Base-by-base conservation (phyloP, 2,113 vertebrate genomes). In the Burhinus bistriatus region DNA sequence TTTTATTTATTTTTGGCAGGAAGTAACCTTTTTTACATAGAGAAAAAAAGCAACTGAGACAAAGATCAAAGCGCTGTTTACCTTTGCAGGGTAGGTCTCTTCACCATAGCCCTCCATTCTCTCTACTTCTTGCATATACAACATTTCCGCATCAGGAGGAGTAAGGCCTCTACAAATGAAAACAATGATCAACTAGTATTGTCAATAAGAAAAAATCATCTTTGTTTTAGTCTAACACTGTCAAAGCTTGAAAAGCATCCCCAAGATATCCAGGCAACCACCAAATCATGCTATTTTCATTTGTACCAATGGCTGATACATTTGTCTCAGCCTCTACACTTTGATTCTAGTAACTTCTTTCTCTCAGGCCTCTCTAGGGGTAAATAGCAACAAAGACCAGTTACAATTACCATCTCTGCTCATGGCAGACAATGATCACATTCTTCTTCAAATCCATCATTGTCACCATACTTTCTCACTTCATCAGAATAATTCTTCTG, bases 101-200 rank as follows among this genome's bases (percentile, higher is more conserved):
- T 99, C 99, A 19, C 99, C 99, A 21, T 99, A 99, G 57, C 99
- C 99, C 15, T 99, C 99, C 98, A 99, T 99, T 92, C 99, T 98
- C 98, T 99, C 99, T 58, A 99, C 99, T 93, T 99, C 99, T 97
- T 99, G 99, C 99, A 99, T 99, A 97, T 99, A 99, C 40, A 99
- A 96, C 98, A 99, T 98, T 96, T 99, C 99, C 1, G 99, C 99
- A 69, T 99, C 99, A 25, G 99, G 98, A 29, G 99, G 98, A 20
- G 98, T 97, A 95, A 99, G 98, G 65, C 99, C 99, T 97, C 99
- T 99, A 90, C 36, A 97, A 97, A 83, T 42, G 78, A 91, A 96
- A 85, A 84, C 49, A 95, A n/a, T 5, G 3, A 75, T 72, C 47
- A 85, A 29, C 26, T 54, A 73, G 32, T 65, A 83, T 11, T 61